Percentiles rank a stretch among this genome's conserved stretches.
Conservation (phyloP, 2,888 invertebrate species). For the Lysandra bellargus region DNA sequence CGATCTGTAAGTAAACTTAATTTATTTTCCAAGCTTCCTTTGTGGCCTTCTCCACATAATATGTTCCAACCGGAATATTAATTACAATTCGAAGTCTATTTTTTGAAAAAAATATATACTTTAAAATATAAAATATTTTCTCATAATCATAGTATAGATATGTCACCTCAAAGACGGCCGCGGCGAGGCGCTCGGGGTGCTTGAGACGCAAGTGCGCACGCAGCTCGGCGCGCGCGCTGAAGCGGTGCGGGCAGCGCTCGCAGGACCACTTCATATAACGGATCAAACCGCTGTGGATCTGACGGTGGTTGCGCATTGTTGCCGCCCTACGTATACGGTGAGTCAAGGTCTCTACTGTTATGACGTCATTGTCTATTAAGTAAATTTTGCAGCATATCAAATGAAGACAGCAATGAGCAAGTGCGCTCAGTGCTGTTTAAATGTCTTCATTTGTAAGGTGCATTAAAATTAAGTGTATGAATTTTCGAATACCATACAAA, state of each 20-base stretch:
- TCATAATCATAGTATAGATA: neutral
- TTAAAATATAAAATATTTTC: no score
- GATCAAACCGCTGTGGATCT: conserved; percentile 58
- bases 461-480: no score
- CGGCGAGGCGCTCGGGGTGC: conserved; percentile 55
- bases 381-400: no score
- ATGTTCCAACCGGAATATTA: neutral
- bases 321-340: neutral
- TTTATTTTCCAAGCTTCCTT: neutral
- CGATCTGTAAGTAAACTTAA: conserved; percentile 48
- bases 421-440: no score
- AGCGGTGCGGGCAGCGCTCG: conserved; percentile 60
- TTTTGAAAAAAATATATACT: no score
- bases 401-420: no score
- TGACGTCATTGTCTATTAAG: no score
- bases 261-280: conserved; percentile 57
- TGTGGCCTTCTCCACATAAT: no score
- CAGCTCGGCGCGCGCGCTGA: conserved; percentile 61
- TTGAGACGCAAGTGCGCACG: conserved; percentile 58
- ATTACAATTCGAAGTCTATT: neutral
- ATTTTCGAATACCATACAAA: neutral
- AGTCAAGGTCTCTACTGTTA: neutral
- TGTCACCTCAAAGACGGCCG: conserved; percentile 57
- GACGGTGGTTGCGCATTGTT: conserved; percentile 25
- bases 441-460: no score